Conservation (phyloP, 2,888 invertebrate species). For the Eudemis profundana region DNA sequence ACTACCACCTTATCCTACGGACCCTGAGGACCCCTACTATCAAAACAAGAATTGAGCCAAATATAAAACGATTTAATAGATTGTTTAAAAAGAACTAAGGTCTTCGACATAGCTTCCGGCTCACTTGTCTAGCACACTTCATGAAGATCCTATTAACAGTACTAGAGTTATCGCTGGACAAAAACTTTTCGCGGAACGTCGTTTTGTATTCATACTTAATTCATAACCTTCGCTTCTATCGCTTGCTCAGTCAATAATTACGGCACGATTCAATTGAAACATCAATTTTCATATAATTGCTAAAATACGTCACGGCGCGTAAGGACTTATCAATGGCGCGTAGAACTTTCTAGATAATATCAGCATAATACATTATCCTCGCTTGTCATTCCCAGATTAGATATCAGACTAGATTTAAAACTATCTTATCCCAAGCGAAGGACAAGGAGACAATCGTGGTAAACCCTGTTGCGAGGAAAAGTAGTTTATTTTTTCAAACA, state of each 20-base stretch:
- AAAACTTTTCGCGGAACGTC: too few relatives aligned
- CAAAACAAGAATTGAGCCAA: too few relatives aligned
- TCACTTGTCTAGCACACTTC: too few relatives aligned
- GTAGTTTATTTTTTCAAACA: constrained; percentile 14
- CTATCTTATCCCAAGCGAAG: not conserved
- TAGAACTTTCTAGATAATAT: constrained; percentile 16
- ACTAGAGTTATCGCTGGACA: too few relatives aligned
- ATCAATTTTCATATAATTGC: not conserved
- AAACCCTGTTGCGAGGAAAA: constrained; percentile 18
- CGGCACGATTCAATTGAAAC: not conserved
- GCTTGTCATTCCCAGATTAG: not conserved
- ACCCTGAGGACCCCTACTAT: too few relatives aligned
- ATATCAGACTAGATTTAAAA: constrained; percentile 6
- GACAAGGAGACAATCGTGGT: not conserved
- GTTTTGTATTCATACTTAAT: too few relatives aligned
- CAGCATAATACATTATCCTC: not conserved
- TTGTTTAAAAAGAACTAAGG: too few relatives aligned
- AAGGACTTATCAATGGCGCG: not conserved
- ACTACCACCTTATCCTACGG: too few relatives aligned
- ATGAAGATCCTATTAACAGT: too few relatives aligned
- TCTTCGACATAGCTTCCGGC: too few relatives aligned
- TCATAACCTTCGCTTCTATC: too few relatives aligned
- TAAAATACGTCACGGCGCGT: not conserved
- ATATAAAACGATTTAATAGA: too few relatives aligned
- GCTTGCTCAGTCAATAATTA: not conserved